Conservation (phyloP, 2,113 vertebrate genomes). For the Mesocricetus auratus region DNA sequence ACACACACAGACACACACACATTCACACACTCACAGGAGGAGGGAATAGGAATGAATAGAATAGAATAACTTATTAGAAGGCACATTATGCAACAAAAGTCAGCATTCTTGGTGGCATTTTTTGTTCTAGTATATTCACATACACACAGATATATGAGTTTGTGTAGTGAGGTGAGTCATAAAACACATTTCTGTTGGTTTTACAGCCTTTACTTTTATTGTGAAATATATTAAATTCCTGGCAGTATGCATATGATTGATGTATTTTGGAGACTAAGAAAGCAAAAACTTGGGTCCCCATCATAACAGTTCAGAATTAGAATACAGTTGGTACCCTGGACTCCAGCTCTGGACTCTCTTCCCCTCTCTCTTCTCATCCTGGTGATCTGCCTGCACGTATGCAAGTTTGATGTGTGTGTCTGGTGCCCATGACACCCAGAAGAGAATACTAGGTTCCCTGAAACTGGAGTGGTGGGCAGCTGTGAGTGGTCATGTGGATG, state of each 20-base stretch:
- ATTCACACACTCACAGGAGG: not conserved
- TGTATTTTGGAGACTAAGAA: constrained; percentile 36
- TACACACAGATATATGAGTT: not conserved
- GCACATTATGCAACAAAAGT: not conserved
- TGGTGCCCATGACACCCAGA: too few species aligned
- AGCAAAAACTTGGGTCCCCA: not conserved
- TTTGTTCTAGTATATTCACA: not conserved
- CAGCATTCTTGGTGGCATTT: not conserved
- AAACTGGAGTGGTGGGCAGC: not conserved
- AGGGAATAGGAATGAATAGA: not conserved
- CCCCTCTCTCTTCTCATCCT: not conserved
- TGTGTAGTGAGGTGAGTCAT: not conserved
- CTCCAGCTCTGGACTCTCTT: not conserved
- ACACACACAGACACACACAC: not conserved
- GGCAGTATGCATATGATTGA: not conserved
- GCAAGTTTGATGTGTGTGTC: too few species aligned
- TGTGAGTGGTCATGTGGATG: not conserved
- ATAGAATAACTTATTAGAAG: not conserved
- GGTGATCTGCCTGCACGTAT: not conserved
- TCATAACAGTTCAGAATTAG: not conserved
- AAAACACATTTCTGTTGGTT: constrained; percentile 14
- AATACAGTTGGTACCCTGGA: not conserved
- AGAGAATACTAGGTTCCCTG: not conserved
- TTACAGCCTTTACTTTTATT: constrained; percentile 47
- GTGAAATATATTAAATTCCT: constrained; percentile 13